These are phyloP conservation scores for Psylliodes chrysocephalus DNA, from an alignment of 2,888 invertebrate species.

Conservation along the genomic window DNA sequence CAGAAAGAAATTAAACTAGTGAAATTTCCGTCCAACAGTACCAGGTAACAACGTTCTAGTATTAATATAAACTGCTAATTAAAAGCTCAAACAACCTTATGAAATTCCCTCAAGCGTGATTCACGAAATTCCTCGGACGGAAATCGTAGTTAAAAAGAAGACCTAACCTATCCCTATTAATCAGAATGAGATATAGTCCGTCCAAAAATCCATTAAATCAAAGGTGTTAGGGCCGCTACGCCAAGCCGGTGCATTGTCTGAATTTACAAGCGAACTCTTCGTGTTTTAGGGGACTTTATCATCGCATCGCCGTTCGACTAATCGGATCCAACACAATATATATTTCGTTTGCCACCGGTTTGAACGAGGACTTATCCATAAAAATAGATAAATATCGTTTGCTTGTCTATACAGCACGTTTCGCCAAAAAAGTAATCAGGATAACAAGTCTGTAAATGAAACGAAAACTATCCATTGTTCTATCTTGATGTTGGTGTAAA, in stretches of 20 bases:
- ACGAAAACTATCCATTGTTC: no score
- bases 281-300: conserved; percentile 48
- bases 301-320: conserved; percentile 48
- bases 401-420: no score
- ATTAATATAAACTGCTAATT: background rate
- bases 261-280: conserved; percentile 44
- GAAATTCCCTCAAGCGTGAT: conserved; percentile 17
- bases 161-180: conserved; percentile 41
- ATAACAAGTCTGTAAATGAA: no score
- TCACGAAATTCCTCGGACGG: conserved; percentile 24
- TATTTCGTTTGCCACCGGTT: conserved; percentile 48
- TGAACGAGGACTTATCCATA: conserved; percentile 16
- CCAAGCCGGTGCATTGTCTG: conserved; percentile 38
- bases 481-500: no score
- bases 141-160: conserved; percentile 27
- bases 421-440: no score
- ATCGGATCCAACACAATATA: conserved; percentile 49
- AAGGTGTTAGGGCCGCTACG: conserved; percentile 41
- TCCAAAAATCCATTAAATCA: conserved; percentile 43
- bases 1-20: no score
- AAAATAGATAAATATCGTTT: background rate
- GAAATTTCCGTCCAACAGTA: background rate
- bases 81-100: background rate
- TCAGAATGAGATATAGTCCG: conserved; percentile 42
- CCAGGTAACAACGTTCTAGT: background rate